Base-by-base conservation (phyloP, 2,797 vertebrate species). In the Octomys mimax region DNA sequence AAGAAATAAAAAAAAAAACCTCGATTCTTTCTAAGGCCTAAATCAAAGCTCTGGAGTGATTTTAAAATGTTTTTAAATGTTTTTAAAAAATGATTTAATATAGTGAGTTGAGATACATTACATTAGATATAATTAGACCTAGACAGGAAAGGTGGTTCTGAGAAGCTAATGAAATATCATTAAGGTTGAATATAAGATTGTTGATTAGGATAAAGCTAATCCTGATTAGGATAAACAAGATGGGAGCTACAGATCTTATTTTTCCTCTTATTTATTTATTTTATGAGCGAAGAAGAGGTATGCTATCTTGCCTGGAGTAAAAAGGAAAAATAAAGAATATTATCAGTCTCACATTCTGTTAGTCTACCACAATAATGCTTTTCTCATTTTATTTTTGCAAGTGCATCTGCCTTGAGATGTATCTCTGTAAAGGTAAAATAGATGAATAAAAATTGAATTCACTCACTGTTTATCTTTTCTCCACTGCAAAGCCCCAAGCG, bases 161-260 rank as follows among this genome's bases (percentile, higher is more conserved):
- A 98, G 98, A 98, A 99, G 98, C 98, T 99, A 99, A 99, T 99
- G 98, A 99, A 99, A 99, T 98, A 99, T 99, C 98, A 99, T 99
- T 99, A 98, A 98, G 98, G 98, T 98, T 98, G 98, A 98, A 98
- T 98, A 98, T 98, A 97, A 98, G 98, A 98, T 98, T 98, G 98
- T 99, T 99, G 98, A 99, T 99, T 99, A 99, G 98, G 98, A 98
- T 98, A 98, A 99, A 98, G 98, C 98, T 99, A 98, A 98, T 98
- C 98, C 98, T 99, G 98, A 99, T 99, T 99, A 99, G 98, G 98
- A 99, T 98, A 99, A 99, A 99, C 98, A 99, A 98, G 98, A 98
- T 98, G 98, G 98, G 93, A 98, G 97, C 97, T 98, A 98, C 95
- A 98, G 98, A 98, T 96, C 92, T 92, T 98, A 91, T 97, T 98